Base-by-base conservation (phyloP, 2,797 vertebrate species). In the Brachyrhaphis roseni region DNA sequence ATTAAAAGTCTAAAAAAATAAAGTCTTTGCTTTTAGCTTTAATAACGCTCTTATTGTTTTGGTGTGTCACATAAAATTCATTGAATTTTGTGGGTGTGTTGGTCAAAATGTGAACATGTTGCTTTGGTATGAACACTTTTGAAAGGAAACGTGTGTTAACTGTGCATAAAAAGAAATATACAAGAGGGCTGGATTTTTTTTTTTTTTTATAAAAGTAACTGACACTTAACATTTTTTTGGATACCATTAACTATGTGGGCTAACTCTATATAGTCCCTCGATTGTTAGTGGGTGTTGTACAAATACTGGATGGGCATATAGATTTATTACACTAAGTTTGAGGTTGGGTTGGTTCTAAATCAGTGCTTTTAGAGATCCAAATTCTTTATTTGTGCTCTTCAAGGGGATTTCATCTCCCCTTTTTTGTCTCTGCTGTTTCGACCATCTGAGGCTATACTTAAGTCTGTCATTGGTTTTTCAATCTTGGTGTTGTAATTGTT, bases 401-500 rank as follows among this genome's bases (percentile, higher is more conserved):
- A 72, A 74, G 80, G 72, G 77, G 64, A 78, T 80, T 87, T 86
- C 66, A 70, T 79, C 78, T 31, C 74, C 47, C 34, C 16, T 31
- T 75, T 75, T 83, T 76, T 84, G 78, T 80, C 59, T 84, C 75
- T 72, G 74, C 82, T 89, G 83, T 88, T 91, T 91, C 92, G 83
- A 91, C 86, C 86, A 83, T 90, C 80, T 85, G 72, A 92, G 85
- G 84, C 86, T 87, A 84, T 83, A 87, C 85, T 92, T 86, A 66
- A 90, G 80, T 83, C 88, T 92, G 89, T 91, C 87, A 87, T 91
- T 91, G 91, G 91, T 92, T 92, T 94, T 93, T 94, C 84, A 91
- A 86, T 93, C 91, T 91, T 91, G 91, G 91, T 84, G 86, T 89
- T 78, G 92, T 94, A 94, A 95, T 95, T 95, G 93, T 94, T 95